These are phyloP conservation scores for Ditylenchus weischeri DNA, from an alignment of 2,888 invertebrate species.

Conservation along the genomic window DNA sequence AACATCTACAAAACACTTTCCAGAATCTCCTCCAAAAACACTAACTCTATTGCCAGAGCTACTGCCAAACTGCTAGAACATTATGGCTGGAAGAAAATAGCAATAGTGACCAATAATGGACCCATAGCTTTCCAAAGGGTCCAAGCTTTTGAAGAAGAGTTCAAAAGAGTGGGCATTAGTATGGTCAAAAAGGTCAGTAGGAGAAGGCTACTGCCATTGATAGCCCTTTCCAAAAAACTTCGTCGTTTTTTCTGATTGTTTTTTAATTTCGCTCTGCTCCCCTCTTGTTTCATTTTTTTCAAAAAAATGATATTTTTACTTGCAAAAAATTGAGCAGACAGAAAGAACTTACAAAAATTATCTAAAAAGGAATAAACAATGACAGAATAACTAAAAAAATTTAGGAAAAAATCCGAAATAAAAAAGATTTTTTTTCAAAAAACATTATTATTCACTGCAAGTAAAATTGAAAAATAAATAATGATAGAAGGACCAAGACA, in stretches of 20 bases:
- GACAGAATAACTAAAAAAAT: no score
- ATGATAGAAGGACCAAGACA: no score
- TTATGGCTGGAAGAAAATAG: slow-evolving; percentile 50
- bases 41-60: slow-evolving; percentile 54
- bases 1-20: slow-evolving; percentile 49
- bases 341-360: background rate
- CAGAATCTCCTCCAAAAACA: slow-evolving; percentile 46
- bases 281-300: no score
- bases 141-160: slow-evolving; percentile 53
- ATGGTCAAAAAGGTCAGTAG: slow-evolving; percentile 39
- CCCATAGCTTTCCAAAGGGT: slow-evolving; percentile 51
- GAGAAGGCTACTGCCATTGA: no score
- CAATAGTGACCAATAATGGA: slow-evolving; percentile 55
- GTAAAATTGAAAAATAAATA: no score
- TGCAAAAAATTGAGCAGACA: background rate
- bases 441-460: no score
- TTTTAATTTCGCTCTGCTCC: no score
- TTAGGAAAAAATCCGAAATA: no score
- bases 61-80: slow-evolving; percentile 47
- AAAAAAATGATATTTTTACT: background rate
- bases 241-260: no score
- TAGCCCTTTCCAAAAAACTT: no score
- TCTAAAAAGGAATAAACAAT: no score
- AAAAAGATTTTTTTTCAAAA: background rate
- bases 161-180: slow-evolving; percentile 40